Conservation (phyloP, 1,140 invertebrate genomes). For the Nasonia vitripennis region DNA sequence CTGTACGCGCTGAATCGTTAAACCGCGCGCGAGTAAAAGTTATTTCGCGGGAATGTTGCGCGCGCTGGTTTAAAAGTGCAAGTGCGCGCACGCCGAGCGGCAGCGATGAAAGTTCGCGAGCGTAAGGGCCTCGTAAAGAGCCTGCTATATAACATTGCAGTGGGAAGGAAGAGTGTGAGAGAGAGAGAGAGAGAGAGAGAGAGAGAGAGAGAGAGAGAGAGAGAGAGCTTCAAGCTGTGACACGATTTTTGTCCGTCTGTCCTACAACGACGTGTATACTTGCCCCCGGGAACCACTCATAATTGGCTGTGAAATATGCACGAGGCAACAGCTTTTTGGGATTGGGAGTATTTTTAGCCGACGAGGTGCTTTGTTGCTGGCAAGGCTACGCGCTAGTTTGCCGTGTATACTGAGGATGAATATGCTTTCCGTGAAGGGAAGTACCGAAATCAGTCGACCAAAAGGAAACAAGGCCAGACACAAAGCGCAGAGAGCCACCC, state of each 20-base stretch:
- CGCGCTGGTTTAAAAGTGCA: conserved; percentile 15
- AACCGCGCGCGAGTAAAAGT: conserved; percentile 24
- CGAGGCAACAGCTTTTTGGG: not conserved
- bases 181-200: not conserved
- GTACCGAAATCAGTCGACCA: too few relatives aligned
- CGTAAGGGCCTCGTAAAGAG: not conserved
- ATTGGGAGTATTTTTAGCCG: too few relatives aligned
- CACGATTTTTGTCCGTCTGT: not conserved
- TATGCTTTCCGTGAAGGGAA: too few relatives aligned
- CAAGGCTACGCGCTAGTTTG: too few relatives aligned
- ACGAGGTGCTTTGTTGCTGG: too few relatives aligned
- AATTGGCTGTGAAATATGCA: not conserved
- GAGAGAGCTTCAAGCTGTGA: not conserved
- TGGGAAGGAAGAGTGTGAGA: too few relatives aligned
- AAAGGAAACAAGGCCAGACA: too few relatives aligned
- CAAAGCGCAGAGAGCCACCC: not conserved
- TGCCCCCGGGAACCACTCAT: not conserved
- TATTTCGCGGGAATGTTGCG: not conserved
- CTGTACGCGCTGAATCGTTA: conserved; percentile 17
- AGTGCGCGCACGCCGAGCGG: not conserved
- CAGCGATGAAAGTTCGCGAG: not conserved
- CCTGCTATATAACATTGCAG: not conserved
- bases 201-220: too few relatives aligned
- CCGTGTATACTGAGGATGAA: too few relatives aligned
- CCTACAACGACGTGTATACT: not conserved